Conservation (phyloP, 2,797 vertebrate genomes). For the Anas georgica region DNA sequence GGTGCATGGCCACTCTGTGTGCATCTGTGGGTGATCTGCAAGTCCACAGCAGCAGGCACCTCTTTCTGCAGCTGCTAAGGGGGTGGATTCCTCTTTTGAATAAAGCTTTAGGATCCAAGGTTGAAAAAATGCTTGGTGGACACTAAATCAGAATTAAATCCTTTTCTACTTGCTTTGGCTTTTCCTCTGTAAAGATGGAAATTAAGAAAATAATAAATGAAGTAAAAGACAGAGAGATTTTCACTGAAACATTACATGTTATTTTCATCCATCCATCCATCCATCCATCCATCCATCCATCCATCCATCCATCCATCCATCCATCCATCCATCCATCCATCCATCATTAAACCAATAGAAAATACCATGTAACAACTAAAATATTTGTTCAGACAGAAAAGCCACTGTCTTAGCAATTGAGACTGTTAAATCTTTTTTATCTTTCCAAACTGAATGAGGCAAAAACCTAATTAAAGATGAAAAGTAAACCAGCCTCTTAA, state of each 20-base stretch:
- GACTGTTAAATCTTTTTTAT: neutral
- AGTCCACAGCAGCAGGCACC: neutral
- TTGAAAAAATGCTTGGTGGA: neutral
- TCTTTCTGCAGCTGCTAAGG: neutral
- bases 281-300: neutral
- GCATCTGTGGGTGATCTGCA: neutral
- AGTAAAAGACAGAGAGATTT: neutral
- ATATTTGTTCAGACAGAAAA: conserved; percentile 27
- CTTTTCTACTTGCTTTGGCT: neutral
- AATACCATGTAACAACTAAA: neutral
- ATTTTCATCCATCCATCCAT: neutral
- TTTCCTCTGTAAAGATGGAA: neutral
- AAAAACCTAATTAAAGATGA: conserved; percentile 26
- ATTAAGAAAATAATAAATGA: neutral
- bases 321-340: neutral
- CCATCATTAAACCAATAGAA: neutral
- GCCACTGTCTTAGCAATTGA: neutral
- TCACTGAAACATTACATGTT: neutral
- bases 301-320: neutral
- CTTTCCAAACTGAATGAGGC: neutral
- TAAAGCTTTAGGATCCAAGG: neutral
- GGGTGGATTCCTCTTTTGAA: neutral
- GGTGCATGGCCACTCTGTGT: fast-evolving
- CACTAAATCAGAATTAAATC: neutral
- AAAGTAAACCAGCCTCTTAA: neutral